A percentile compares a stretch with the other conserved stretches of the same genome.
These are phyloP conservation scores for Xestia c-nigrum DNA, from an alignment of 2,888 invertebrate genomes.

Conservation along the genomic window DNA sequence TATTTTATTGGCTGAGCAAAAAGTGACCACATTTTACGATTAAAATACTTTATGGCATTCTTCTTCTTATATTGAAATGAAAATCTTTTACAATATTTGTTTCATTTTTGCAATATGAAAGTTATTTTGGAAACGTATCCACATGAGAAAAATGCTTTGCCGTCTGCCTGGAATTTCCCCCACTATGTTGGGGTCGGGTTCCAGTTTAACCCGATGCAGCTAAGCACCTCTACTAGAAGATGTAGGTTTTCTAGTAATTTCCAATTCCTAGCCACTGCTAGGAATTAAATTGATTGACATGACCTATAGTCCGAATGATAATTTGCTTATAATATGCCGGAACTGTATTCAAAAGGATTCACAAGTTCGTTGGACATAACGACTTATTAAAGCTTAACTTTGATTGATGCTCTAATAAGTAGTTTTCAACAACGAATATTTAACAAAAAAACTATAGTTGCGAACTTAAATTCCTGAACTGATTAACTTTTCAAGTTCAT, in stretches of 20 bases:
- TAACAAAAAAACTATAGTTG: constrained; percentile 33
- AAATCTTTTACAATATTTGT: too few species aligned
- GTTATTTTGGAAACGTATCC: too few species aligned
- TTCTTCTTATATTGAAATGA: too few species aligned
- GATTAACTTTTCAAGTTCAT: constrained; percentile 38
- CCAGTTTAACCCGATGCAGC: not conserved
- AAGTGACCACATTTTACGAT: not conserved
- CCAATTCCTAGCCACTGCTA: too few species aligned
- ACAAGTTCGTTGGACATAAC: not conserved
- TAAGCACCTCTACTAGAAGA: too few species aligned
- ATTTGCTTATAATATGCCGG: not conserved
- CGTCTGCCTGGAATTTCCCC: too few species aligned
- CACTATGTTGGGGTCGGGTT: not conserved
- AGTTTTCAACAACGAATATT: constrained; percentile 1
- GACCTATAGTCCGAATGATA: too few species aligned
- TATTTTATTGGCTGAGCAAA: constrained; percentile 22
- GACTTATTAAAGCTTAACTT: constrained; percentile 10
- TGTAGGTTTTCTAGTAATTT: too few species aligned
- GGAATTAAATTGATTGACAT: too few species aligned
- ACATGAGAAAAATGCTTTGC: too few species aligned
- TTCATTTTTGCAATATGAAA: too few species aligned
- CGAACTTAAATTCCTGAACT: constrained; percentile 2
- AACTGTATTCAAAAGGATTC: constrained; percentile 5
- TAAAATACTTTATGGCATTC: not conserved
- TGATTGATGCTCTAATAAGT: constrained; percentile 52